These are phyloP conservation scores for Poliocrania exsul DNA, from an alignment of 2,797 vertebrate genomes.

Conservation along the genomic window DNA sequence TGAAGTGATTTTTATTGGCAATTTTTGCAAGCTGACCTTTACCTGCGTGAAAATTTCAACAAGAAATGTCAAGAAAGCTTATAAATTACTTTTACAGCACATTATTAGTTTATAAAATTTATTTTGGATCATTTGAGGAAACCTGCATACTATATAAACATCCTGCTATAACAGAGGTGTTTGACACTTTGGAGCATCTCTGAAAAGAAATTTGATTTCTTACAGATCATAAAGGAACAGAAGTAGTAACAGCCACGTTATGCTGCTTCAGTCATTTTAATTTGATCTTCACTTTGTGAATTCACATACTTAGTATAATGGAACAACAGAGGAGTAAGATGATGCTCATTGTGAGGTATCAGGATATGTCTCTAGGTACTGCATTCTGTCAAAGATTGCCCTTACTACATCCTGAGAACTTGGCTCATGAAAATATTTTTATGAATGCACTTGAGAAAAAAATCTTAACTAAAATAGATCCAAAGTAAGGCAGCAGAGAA, in stretches of 20 bases:
- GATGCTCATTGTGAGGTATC: background rate
- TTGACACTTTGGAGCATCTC: background rate
- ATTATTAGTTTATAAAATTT: slow-evolving; percentile 8
- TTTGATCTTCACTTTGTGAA: background rate
- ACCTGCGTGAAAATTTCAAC: slow-evolving; percentile 6
- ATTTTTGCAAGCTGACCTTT: slow-evolving; percentile 42
- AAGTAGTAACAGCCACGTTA: background rate
- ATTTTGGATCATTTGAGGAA: background rate
- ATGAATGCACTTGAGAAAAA: background rate
- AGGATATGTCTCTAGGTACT: background rate
- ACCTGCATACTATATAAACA: background rate
- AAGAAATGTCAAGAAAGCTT: slow-evolving; percentile 39
- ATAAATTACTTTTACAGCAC: slow-evolving; percentile 10
- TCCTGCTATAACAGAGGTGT: background rate
- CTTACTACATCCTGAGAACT: background rate
- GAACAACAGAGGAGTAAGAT: background rate
- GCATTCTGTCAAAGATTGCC: background rate
- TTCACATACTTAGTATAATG: background rate
- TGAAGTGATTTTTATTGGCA: background rate
- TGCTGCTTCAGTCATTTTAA: background rate
- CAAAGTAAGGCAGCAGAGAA: background rate
- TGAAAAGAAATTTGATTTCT: background rate
- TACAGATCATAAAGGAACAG: background rate
- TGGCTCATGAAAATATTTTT: background rate
- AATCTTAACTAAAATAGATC: background rate